Conservation (phyloP, 2,797 vertebrate species). For the Okamejei kenojei region DNA sequence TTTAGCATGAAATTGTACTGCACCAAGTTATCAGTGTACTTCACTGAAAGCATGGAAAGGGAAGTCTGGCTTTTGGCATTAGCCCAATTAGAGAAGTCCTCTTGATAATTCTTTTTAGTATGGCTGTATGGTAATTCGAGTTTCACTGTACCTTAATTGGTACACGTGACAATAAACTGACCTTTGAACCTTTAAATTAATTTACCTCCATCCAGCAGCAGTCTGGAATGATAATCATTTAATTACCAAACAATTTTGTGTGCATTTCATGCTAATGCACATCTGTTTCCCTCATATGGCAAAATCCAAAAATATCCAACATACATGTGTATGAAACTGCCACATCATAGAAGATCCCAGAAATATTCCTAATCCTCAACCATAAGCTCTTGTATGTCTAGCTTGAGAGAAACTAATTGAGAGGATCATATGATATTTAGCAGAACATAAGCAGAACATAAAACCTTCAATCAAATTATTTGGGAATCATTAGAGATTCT, state of each 20-base stretch:
- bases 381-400: not conserved
- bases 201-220: not conserved
- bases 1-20: not conserved
- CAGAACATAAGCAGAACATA: not conserved
- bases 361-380: not conserved
- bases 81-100: no score
- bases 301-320: not conserved
- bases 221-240: not conserved
- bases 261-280: not conserved
- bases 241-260: not conserved
- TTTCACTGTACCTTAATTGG: no score
- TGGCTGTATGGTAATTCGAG: no score
- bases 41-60: not conserved
- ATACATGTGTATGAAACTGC: not conserved
- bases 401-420: not conserved
- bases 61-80: not conserved
- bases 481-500: not conserved
- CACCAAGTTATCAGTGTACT: not conserved
- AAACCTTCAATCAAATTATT: not conserved
- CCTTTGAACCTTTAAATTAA: not conserved
- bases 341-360: not conserved
- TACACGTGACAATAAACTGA: no score
- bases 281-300: not conserved
- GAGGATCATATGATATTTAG: not conserved
- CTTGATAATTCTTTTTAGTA: no score